phyloP scores from a whole-genome alignment of 2,113 vertebrate genomes.

The Erpornis zantholeuca region DNA sequence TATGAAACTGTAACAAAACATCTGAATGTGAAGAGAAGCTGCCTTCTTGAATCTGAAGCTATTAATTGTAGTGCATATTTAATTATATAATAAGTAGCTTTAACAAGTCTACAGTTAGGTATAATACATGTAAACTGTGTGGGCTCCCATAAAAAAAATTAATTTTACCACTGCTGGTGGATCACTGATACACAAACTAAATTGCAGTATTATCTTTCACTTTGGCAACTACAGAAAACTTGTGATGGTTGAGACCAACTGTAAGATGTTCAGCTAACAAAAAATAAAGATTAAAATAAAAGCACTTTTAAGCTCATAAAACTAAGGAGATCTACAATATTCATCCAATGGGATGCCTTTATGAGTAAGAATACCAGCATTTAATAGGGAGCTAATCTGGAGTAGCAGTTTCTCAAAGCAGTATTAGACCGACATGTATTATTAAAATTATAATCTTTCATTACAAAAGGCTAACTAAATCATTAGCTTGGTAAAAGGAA shows the following conservation, averaged over 20 bases:
- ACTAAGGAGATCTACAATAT: background rate
- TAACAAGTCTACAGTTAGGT: background rate
- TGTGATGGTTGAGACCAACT: background rate
- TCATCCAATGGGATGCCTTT: background rate
- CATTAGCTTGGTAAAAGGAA: background rate
- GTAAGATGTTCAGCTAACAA: background rate
- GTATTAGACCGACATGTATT: background rate
- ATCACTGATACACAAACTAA: background rate
- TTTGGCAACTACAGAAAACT: background rate
- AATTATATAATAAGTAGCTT: background rate
- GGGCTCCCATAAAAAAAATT: background rate
- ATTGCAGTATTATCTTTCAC: background rate
- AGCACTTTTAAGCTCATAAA: background rate
- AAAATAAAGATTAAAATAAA: background rate
- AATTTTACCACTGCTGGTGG: background rate
- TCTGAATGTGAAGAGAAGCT: background rate
- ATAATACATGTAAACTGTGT: background rate
- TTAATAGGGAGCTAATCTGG: background rate
- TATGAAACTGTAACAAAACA: background rate
- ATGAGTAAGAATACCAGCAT: background rate
- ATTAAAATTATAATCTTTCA: background rate
- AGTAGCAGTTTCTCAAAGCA: background rate
- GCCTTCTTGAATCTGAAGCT: background rate
- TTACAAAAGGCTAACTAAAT: background rate
- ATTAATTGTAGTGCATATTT: background rate